phyloP scores from a whole-genome alignment of 2,888 invertebrate genomes.

The Mesorhabditis spiculigera region DNA sequence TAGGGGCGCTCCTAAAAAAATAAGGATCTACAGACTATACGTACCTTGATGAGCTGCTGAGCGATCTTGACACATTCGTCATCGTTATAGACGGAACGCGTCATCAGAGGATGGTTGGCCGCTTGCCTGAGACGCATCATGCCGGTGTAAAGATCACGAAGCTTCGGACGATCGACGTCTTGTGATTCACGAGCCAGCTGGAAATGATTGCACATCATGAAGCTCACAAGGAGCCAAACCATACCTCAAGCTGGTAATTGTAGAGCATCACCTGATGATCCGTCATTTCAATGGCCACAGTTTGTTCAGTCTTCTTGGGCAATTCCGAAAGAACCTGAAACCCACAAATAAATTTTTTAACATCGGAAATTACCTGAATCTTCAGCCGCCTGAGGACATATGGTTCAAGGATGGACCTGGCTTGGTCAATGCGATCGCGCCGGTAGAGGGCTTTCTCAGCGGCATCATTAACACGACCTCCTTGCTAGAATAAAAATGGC shows the following conservation, averaged over 20 bases:
- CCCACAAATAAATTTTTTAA: conserved; percentile 23
- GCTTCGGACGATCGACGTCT: neutral
- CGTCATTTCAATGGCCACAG: conserved; percentile 71
- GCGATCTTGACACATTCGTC: conserved; percentile 70
- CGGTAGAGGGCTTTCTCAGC: conserved; percentile 77
- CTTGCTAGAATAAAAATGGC: conserved; percentile 18
- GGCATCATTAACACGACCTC: conserved; percentile 30
- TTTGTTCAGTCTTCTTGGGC: conserved; percentile 76
- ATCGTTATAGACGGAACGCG: conserved; percentile 71
- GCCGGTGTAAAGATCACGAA: conserved; percentile 59
- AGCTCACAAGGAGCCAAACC: neutral
- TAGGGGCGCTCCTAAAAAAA: conserved; percentile 48
- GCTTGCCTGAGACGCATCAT: conserved; percentile 86
- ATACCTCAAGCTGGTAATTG: conserved; percentile 35
- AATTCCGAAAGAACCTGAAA: conserved; percentile 66
- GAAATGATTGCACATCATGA: neutral
- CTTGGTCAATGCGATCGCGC: conserved; percentile 81
- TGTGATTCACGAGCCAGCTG: neutral
- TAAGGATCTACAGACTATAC: too few species aligned
- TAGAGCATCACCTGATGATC: conserved; percentile 75
- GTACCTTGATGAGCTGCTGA: conserved; percentile 23
- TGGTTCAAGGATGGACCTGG: conserved; percentile 91
- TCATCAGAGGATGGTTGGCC: conserved; percentile 86
- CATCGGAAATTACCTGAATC: conserved; percentile 55
- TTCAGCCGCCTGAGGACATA: conserved; percentile 86